A percentile compares a stretch with the other conserved stretches of the same genome.
Conservation (phyloP, 1,140 invertebrate genomes). For the Apocrypta bakeri region DNA sequence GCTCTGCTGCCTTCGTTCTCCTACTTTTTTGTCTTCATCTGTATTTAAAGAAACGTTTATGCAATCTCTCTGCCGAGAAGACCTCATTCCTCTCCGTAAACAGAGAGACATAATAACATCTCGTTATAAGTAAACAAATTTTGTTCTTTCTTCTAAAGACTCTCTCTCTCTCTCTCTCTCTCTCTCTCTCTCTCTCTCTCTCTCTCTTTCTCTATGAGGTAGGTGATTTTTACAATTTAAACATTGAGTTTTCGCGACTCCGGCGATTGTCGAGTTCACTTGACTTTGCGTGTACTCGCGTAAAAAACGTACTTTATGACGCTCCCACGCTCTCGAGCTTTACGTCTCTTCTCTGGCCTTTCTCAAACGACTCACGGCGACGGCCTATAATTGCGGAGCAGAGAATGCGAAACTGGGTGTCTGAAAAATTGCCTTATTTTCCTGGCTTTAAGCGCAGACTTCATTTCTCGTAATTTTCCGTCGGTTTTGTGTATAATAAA, state of each 20-base stretch:
- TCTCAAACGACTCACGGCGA: background rate
- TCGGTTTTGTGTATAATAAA: too few relatives aligned
- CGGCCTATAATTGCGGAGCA: conserved; percentile 6
- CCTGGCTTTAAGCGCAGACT: background rate
- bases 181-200: too few relatives aligned
- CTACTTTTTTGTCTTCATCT: background rate
- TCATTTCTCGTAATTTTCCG: too few relatives aligned
- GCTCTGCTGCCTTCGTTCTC: background rate
- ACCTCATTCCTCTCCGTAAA: background rate
- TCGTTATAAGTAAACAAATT: background rate
- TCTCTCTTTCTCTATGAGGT: background rate
- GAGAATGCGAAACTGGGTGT: background rate
- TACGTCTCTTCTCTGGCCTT: background rate
- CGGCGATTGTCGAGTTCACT: conserved; percentile 14
- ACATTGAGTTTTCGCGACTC: background rate
- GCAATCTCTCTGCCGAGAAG: background rate
- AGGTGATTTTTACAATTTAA: background rate
- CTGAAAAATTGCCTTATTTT: conserved; percentile 8
- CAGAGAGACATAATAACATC: background rate
- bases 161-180: too few relatives aligned
- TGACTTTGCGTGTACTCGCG: conserved; percentile 41
- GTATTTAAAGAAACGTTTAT: conserved; percentile 13
- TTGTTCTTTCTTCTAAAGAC: background rate
- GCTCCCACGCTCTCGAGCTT: conserved; percentile 36
- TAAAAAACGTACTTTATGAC: conserved; percentile 51